Percentiles rank a stretch among this genome's conserved stretches.
These are phyloP conservation scores for Linurgus olivaceus DNA, from an alignment of 2,797 vertebrate genomes.

Conservation along the genomic window DNA sequence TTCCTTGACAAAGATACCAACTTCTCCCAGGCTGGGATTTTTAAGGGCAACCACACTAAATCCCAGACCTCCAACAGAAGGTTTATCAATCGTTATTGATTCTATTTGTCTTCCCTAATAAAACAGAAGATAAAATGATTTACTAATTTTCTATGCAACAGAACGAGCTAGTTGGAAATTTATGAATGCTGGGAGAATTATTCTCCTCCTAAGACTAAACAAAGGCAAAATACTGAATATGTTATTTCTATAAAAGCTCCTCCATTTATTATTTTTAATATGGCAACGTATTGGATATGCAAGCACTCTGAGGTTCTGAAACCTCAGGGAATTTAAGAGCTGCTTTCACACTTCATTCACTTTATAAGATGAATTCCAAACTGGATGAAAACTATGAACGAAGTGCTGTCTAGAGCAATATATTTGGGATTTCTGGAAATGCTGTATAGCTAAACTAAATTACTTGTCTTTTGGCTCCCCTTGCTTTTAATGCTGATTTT, in stretches of 20 bases:
- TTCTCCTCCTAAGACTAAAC: conserved; percentile 49
- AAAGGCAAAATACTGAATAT: conserved; percentile 58
- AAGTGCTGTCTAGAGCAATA: conserved; percentile 61
- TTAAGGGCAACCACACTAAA: conserved; percentile 93
- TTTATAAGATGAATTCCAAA: conserved; percentile 60
- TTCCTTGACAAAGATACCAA: conserved; percentile 89
- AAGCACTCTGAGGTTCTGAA: conserved; percentile 26
- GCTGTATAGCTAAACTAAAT: conserved; percentile 21
- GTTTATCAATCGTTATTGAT: conserved; percentile 85
- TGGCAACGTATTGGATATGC: conserved; percentile 43
- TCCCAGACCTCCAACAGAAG: conserved; percentile 86
- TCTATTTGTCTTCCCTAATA: conserved; percentile 86
- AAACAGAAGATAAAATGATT: conserved; percentile 41
- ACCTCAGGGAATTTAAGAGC: conserved; percentile 61
- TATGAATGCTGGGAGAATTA: conserved; percentile 34
- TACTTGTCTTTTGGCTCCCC: conserved; percentile 35
- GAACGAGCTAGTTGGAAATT: conserved; percentile 11
- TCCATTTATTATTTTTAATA: conserved; percentile 69
- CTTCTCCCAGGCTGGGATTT: conserved; percentile 78
- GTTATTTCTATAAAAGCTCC: conserved; percentile 66
- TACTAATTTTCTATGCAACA: conserved; percentile 33
- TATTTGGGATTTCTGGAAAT: conserved; percentile 62
- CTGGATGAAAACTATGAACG: conserved; percentile 58
- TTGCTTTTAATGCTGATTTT: conserved; percentile 44
- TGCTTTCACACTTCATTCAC: conserved; percentile 71